Conservation (phyloP, 2,113 vertebrate genomes). For the Saiga tatarica region DNA sequence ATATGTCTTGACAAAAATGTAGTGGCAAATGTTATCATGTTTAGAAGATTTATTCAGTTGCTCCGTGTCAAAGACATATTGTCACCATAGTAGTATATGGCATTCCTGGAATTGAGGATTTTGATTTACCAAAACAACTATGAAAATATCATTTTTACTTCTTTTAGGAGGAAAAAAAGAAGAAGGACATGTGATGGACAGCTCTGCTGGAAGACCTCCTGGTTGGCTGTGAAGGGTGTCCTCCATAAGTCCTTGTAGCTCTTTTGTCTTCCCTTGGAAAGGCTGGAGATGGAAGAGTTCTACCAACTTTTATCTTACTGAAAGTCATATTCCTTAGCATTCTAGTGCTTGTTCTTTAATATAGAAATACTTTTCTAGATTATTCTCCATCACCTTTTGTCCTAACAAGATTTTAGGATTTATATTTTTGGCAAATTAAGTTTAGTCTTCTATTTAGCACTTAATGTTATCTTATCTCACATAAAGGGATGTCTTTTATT, state of each 20-base stretch:
- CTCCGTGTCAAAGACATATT: neutral
- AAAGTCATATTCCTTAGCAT: neutral
- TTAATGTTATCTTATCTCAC: neutral
- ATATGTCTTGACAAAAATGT: neutral
- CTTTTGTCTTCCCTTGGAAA: neutral
- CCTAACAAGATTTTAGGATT: neutral
- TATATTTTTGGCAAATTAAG: neutral
- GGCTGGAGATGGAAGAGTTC: fast-evolving
- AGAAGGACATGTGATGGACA: neutral
- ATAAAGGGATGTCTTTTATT: neutral
- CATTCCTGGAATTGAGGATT: neutral
- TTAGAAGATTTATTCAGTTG: neutral
- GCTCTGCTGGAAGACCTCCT: neutral
- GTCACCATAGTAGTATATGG: neutral
- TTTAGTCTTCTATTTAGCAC: neutral
- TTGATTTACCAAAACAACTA: neutral
- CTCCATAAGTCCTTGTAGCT: fast-evolving
- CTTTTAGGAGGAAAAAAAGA: neutral
- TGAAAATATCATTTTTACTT: neutral
- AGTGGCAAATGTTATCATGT: neutral
- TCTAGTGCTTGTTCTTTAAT: neutral
- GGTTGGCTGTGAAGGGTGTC: neutral
- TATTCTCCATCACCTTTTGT: neutral
- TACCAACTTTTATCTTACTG: neutral
- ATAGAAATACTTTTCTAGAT: neutral